Evolutionary conservation across 1,140 invertebrate genomes (phyloP), one percentile per base, ranked within the genome.

Genomic region (Lordiphosa clarofinis): DNA sequence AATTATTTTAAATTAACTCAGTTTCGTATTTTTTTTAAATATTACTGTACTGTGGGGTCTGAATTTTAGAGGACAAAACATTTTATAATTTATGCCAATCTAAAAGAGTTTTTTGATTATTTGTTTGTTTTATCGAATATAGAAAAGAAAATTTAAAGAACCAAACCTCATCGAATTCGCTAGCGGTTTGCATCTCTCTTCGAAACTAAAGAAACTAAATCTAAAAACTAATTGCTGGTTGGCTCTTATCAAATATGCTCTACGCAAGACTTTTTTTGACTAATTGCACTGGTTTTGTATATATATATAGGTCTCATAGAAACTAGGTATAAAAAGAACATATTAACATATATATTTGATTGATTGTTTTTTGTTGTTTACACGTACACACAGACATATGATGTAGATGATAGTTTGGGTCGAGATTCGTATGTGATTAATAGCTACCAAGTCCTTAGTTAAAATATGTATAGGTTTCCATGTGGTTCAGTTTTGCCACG

Each of bases 401-500:
- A 59, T 56, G 40, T 62, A 59, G 46, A 71, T 56, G 63, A 56
- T 40, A 59, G 58, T 57, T 47, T 40, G 9, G 48, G 52, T 72
- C 54, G 78, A 82, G 76, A 84, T 82, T 84, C 56, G 46, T 35
- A 58, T 81, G 75, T 72, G 75, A 56, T 66, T 76, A 69, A 82
- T 64, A 84, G 49, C 72, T 82, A 82, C 67, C 76, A 82, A 82
- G 76, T 82, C 76, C 76, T 82, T 81, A 72, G 63, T 76, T 82
- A 59, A 82, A 82, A 82, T 82, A 82, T 82, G 76, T 82, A 82
- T 82, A 81, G 72, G 63, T 82, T 76, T 44, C 67, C 72, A 64
- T 19, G 76, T 72, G 76, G 53, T 40, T 38, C 48, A 47, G 39
- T 11, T 24, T 28, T 11, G 52, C 64, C 63, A 46, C 64, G 24